Conservation (phyloP, 2,113 vertebrate species). For the Atrichornis clamosus region DNA sequence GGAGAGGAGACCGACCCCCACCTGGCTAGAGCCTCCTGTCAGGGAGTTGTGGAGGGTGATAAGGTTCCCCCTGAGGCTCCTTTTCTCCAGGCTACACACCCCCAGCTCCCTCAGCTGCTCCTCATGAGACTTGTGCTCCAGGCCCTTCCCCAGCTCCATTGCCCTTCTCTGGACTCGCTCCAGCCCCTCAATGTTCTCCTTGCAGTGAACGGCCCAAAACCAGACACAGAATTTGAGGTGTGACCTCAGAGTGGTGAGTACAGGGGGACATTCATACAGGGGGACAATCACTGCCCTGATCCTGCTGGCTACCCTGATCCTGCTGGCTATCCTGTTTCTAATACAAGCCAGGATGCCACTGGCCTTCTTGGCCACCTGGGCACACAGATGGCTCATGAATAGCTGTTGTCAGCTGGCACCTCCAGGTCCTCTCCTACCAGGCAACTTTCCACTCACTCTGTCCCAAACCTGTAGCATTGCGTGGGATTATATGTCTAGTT, state of each 20-base stretch:
- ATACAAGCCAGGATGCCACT: no score
- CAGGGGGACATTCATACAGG: neutral
- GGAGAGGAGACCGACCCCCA: neutral
- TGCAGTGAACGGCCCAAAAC: neutral
- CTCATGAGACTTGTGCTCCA: neutral
- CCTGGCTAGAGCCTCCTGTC: neutral
- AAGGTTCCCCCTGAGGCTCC: neutral
- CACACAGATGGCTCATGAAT: neutral
- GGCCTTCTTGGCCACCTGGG: neutral
- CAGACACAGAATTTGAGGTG: neutral
- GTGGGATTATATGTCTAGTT: neutral
- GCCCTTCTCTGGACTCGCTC: neutral
- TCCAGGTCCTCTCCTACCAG: neutral
- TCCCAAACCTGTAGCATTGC: neutral
- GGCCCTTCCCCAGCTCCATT: neutral
- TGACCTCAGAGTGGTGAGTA: neutral
- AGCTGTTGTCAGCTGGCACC: neutral
- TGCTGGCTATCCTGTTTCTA: neutral
- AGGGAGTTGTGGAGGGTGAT: accelerated
- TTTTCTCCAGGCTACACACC: neutral
- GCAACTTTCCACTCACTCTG: neutral
- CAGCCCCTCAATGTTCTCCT: neutral
- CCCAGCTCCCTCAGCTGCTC: neutral
- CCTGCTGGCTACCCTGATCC: neutral
- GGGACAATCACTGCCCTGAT: neutral